These are phyloP conservation scores for Campoletis raptor DNA, from an alignment of 2,888 invertebrate species.

Conservation along the genomic window DNA sequence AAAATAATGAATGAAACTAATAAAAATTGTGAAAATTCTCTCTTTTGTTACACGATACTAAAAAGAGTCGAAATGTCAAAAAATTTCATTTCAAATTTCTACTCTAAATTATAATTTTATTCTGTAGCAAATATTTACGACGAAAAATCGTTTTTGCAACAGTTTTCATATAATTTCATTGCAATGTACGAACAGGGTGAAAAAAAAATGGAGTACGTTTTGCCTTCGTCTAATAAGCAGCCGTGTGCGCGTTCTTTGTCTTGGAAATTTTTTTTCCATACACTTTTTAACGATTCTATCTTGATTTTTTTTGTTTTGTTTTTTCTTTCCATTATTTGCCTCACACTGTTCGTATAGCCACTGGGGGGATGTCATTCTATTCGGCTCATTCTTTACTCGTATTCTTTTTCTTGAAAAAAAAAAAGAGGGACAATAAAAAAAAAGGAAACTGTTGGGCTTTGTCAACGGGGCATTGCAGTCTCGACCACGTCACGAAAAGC, in stretches of 20 bases:
- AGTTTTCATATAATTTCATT: neutral
- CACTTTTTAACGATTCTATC: slow-evolving; percentile 27
- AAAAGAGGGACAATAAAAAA: slow-evolving; percentile 21
- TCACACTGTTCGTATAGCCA: slow-evolving; percentile 3
- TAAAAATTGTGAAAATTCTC: neutral
- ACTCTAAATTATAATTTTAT: neutral
- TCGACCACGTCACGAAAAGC: slow-evolving; percentile 45
- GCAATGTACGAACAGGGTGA: neutral
- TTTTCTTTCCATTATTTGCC: neutral
- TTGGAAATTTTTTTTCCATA: slow-evolving; percentile 41
- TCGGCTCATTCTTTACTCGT: slow-evolving; percentile 56
- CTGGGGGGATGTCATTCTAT: slow-evolving; percentile 33
- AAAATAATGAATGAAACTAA: neutral
- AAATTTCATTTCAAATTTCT: neutral
- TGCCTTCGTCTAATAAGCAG: slow-evolving; percentile 31
- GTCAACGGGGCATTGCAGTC: slow-evolving; percentile 31
- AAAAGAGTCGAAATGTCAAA: too few species aligned
- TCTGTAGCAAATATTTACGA: neutral
- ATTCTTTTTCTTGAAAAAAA: slow-evolving; percentile 16
- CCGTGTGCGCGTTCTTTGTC: slow-evolving; percentile 22
- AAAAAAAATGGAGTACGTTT: neutral
- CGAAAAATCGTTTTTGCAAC: neutral
- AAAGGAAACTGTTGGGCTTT: slow-evolving; percentile 55
- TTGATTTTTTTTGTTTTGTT: slow-evolving; percentile 28
- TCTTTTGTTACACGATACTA: neutral